A percentile compares a stretch with the other conserved stretches of the same genome.
Conservation (phyloP, 2,888 invertebrate genomes). For the Mythimna vitellina region DNA sequence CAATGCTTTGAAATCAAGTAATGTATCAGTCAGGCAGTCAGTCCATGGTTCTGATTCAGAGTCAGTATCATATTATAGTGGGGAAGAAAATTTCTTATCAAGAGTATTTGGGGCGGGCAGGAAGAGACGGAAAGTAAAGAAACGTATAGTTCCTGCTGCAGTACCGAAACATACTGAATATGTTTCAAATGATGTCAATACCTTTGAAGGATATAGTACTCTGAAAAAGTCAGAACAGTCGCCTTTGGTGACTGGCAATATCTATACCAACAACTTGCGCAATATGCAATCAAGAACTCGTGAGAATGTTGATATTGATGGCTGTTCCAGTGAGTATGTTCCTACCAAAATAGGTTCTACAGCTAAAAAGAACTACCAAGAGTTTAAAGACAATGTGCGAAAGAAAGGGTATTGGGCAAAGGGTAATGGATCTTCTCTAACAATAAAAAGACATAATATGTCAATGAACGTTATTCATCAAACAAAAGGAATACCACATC, state of each 20-base stretch:
- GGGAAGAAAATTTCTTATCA: conserved; percentile 84
- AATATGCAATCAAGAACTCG: conserved; percentile 80
- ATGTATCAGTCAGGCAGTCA: conserved; percentile 65
- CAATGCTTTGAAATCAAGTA: conserved; percentile 53
- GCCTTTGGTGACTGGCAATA: conserved; percentile 83
- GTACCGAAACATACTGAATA: conserved; percentile 67
- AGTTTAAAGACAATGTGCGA: conserved; percentile 86
- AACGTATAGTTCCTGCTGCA: conserved; percentile 61
- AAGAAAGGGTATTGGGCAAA: conserved; percentile 87
- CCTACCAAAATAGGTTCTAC: conserved; percentile 85
- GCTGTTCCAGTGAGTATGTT: conserved; percentile 85
- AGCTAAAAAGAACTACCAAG: conserved; percentile 86
- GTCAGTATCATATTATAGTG: conserved; percentile 84
- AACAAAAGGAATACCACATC: conserved; percentile 32
- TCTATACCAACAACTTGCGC: conserved; percentile 81
- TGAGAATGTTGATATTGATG: conserved; percentile 77
- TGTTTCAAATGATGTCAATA: conserved; percentile 64
- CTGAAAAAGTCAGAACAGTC: conserved; percentile 77
- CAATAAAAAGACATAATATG: conserved; percentile 66
- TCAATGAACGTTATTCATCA: conserved; percentile 56
- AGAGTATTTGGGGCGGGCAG: conserved; percentile 81
- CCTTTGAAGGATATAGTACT: conserved; percentile 82
- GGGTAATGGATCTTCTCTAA: conserved; percentile 79
- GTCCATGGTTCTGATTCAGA: conserved; percentile 81
- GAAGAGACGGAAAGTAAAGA: conserved; percentile 79